These are phyloP conservation scores for Meriones psammophilus DNA, from an alignment of 2,797 vertebrate species.

Conservation along the genomic window DNA sequence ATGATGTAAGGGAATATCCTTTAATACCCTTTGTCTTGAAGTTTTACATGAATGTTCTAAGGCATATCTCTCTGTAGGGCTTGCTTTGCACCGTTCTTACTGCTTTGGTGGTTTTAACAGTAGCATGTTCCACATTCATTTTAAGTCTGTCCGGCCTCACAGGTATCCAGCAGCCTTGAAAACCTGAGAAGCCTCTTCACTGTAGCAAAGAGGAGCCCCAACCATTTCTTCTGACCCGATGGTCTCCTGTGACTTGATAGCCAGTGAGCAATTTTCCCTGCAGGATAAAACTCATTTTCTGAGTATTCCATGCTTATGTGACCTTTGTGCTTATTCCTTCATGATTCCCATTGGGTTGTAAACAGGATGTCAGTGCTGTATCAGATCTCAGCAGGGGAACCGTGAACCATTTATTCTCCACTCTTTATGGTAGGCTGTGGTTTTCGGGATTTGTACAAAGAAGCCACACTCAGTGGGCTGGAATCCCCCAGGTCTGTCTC, in stretches of 20 bases:
- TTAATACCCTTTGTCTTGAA: constrained; percentile 46
- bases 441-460: background rate
- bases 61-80: background rate
- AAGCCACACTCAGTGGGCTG: background rate
- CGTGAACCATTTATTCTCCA: background rate
- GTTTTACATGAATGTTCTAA: constrained; percentile 59
- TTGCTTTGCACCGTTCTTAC: accelerated
- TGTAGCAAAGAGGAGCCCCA: background rate
- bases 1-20: constrained; percentile 54
- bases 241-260: constrained; percentile 43
- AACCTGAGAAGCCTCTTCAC: constrained; percentile 47
- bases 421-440: background rate
- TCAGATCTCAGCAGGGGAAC: background rate
- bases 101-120: background rate
- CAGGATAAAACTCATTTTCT: constrained; percentile 33
- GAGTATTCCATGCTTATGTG: background rate
- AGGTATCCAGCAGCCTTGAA: constrained; percentile 30
- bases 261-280: constrained; percentile 49
- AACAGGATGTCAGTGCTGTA: background rate
- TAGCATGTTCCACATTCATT: background rate
- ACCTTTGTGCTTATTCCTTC: background rate
- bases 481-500: background rate
- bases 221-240: background rate
- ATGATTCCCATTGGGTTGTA: background rate
- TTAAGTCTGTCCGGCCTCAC: background rate